Evolutionary conservation across 2,797 vertebrate genomes (phyloP), one percentile per base, ranked within the genome.

Genomic region (Chloroceryle amazona): DNA sequence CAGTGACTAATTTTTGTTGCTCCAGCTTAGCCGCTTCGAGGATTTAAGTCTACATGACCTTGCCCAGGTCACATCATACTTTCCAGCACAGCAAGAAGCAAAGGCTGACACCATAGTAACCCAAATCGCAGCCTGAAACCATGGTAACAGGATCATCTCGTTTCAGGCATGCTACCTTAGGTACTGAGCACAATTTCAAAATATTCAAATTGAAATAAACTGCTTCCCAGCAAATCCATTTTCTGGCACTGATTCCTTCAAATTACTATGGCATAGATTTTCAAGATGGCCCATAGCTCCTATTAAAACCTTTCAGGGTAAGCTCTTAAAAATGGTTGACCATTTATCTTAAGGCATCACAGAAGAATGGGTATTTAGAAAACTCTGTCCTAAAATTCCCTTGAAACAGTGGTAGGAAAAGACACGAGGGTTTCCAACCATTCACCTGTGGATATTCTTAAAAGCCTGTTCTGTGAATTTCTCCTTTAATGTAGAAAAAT

Each of bases 21-120:
- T 82, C 86, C 86, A 93, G 93, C 66, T 94, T 20, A 89, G 81
- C 42, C 73, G 89, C 71, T 90, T 93, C 39, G 86, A 96, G 81
- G 92, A 84, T 94, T 95, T 89, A 79, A 93, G 90, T 58, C 90
- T 89, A 41, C 57, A 12, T 63, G 96, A 96, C 96, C 96, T 96
- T 96, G 90, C 92, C 93, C 78, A 18, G 92, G 96, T 96, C 96
- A 93, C 70, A 41, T 31, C 67, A 73, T 23, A 86, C 92, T 91
- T 93, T 86, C 76, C 88, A 0, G 26, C 93, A 84, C 76, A 86
- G 93, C 73, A 62, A 93, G 95, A 66, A 92, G 88, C 75, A 70
- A 66, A 96, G 86, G 78, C 93, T 95, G 94, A 79, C 96, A 96
- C 95, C 94, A 96, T 74, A 90, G 94, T 57, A 95, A 96, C 95